Evolutionary conservation across 1,140 invertebrate genomes (phyloP), one percentile per base, ranked within the genome.

Genomic region (Bombus picipes): DNA sequence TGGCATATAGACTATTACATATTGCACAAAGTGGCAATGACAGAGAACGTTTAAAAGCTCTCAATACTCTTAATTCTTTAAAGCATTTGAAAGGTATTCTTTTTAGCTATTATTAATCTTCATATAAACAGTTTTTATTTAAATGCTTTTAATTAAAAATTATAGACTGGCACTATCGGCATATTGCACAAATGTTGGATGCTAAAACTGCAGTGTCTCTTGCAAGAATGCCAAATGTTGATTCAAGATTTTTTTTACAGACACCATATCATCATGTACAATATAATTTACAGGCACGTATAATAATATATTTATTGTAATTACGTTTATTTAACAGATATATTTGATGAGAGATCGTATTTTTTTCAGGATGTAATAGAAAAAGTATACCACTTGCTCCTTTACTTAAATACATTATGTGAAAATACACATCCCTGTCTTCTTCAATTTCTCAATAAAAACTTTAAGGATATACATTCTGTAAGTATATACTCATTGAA

Each of bases 151-250:
- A 68, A 28, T 41, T 8, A 71, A 66, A 73, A 43, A 25, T 82
- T 47, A 57, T n/a, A 96, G 95, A 96, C 86, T 97, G 96, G 96
- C 96, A 97, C 84, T 97, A 95, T 92, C 92, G 93, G 39, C 96
- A 96, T 86, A 94, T 97, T 68, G 96, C 97, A 25, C 97, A 97
- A 94, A 96, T 96, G 90, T 94, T 97, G 70, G 96, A 97, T 93
- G 95, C 96, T 71, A 96, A 95, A 91, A 97, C 96, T 57, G 97
- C 97, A 9, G 95, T 97, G 8, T 95, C 96, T 57, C 94, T 97
- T 43, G 96, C 97, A 43, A 92, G 97, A 89, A 96, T 96, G 18
- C 88, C 94, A 62, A 95, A 96, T 87, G 95, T 95, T 34, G 96
- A 97, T 92, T 90, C 95, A 77, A 93, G 96, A 37, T 97, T 97